Base-by-base conservation (phyloP, 2,888 invertebrate species). In the Drosophila kuntzei region DNA sequence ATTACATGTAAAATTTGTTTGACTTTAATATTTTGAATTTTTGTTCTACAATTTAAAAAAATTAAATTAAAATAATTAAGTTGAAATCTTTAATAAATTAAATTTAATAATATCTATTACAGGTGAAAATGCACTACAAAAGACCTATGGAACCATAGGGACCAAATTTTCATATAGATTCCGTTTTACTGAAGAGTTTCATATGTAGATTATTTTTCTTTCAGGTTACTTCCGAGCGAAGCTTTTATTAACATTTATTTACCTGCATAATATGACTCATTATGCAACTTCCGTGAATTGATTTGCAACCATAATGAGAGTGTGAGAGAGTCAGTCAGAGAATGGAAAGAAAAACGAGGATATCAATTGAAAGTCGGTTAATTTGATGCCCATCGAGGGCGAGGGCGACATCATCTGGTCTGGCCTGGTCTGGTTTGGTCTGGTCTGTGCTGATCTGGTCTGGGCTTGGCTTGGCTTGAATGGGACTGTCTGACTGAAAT, bases 291-390 rank as follows among this genome's bases (percentile, higher is more conserved):
- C 22, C 29, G 20, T 9, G 43, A 59, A 60, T 71, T 71, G 57
- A 66, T 61, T 71, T 70, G 32, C 55, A 53, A 47, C 27, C 34
- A 60, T 20, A 29, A 57, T 8, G 49, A 16, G 44, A n/a, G 1
- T 2, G 44, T 1, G 9, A 6, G 6, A 12, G 50, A 18, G 16
- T 14, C 5, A 3, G 29, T 27, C 8, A 16, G 22, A 12, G 14
- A 12, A 12, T 22, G 3, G 27, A 9, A 16, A 3, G 27, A 8
- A 54, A 12, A 46, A 12, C 14, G 20, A 20, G 50, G 62, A 50
- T 66, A 58, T 68, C 71, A 75, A 75, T 68, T 64, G 75, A 64
- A 76, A 59, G 55, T 72, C 76, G 75, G 75, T 76, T 76, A 76
- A 76, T 76, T 75, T 76, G 72, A 76, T 58, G 75, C 57, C 58